phyloP scores from a whole-genome alignment of 2,113 vertebrate species.

The Daphoenositta chrysoptera region DNA sequence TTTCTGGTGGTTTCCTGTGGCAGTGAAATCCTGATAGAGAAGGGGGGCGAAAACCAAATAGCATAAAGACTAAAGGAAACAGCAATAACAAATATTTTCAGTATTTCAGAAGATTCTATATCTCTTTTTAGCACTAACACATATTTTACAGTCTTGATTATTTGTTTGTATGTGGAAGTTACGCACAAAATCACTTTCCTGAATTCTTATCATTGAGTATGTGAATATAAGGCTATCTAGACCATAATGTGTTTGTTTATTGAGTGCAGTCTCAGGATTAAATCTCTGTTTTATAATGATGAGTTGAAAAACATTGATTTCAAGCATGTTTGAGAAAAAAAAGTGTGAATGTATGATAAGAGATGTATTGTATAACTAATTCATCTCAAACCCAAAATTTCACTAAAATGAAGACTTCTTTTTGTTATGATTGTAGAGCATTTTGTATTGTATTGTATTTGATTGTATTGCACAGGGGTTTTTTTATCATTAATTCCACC shows the following conservation, averaged over 20 bases:
- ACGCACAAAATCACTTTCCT: neutral
- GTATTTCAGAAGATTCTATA: neutral
- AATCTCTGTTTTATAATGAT: neutral
- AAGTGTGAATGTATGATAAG: neutral
- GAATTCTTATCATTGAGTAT: neutral
- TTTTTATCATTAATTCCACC: neutral
- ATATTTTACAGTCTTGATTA: neutral
- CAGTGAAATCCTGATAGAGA: neutral
- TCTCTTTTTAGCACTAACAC: neutral
- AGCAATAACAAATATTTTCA: neutral
- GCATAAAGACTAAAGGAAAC: neutral
- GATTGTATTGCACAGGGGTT: too few relatives aligned
- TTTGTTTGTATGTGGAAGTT: neutral
- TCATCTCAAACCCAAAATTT: neutral
- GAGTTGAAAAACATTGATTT: neutral
- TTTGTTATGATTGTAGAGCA: neutral
- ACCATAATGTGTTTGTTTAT: neutral
- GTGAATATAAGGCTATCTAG: neutral
- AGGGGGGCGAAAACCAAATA: neutral
- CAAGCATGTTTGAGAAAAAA: neutral
- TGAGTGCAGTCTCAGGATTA: neutral
- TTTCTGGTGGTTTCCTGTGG: slow-evolving; percentile 1
- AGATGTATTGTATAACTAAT: neutral
- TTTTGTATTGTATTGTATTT: too few relatives aligned
- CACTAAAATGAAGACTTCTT: neutral